Percentiles rank a stretch among this genome's conserved stretches.
Conservation (phyloP, 2,113 vertebrate genomes). For the Chitala chitala region DNA sequence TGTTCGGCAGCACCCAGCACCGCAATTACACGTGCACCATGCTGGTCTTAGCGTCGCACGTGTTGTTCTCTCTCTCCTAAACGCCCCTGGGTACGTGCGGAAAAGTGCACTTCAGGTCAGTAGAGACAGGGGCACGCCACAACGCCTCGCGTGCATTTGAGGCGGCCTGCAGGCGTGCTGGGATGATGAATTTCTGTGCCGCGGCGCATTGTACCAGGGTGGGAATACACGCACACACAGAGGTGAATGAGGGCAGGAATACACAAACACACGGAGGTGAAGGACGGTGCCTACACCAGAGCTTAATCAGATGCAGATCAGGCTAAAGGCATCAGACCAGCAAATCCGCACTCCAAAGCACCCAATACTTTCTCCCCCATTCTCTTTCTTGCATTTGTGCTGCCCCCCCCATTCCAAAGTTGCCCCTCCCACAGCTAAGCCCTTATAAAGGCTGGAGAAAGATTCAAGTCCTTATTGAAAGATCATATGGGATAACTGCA, state of each 20-base stretch:
- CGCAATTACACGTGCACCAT: too few species aligned
- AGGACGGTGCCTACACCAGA: conserved; percentile 83
- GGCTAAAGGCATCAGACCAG: conserved; percentile 82
- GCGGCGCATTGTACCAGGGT: conserved; percentile 63
- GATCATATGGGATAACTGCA: conserved; percentile 95
- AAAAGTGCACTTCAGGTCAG: conserved; percentile 42
- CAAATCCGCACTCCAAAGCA: conserved; percentile 72
- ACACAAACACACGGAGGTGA: conserved; percentile 89
- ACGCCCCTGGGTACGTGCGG: too few species aligned
- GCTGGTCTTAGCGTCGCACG: too few species aligned
- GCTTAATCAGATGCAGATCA: conserved; percentile 83
- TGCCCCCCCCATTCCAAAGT: conserved; percentile 35
- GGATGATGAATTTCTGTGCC: conserved; percentile 66
- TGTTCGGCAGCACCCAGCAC: too few species aligned
- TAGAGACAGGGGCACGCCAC: conserved; percentile 44
- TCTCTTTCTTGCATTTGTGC: conserved; percentile 26
- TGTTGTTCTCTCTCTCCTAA: too few species aligned
- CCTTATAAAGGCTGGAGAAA: conserved; percentile 59
- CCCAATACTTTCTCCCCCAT: conserved; percentile 35
- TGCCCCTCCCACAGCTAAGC: conserved; percentile 45
- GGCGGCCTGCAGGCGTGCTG: conserved; percentile 19
- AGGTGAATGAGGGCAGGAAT: conserved; percentile 98
- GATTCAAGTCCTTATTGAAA: conserved; percentile 88
- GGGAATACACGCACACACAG: conserved; percentile 79
- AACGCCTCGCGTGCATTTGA: conserved; percentile 47